Conservation (phyloP, 1,140 invertebrate genomes). For the Drosophila yakuba region DNA sequence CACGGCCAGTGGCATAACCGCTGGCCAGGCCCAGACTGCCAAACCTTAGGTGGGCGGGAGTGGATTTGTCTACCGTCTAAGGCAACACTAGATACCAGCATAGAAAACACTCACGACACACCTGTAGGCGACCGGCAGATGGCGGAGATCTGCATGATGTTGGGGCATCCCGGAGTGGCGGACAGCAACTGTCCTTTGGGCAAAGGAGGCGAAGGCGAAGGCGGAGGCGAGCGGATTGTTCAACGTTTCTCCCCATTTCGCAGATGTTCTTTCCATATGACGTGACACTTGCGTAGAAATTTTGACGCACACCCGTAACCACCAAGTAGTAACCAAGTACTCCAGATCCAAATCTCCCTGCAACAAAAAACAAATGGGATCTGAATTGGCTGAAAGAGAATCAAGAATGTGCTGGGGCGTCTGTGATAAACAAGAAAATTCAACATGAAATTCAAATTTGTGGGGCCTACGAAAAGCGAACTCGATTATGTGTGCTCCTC, state of each 20-base stretch:
- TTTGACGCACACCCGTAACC: slow-evolving; percentile 20
- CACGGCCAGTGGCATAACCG: background rate
- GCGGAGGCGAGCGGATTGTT: slow-evolving; percentile 2
- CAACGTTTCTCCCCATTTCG: slow-evolving; percentile 3
- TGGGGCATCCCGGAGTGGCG: background rate
- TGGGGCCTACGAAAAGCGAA: slow-evolving; percentile 7
- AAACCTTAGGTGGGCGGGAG: slow-evolving; percentile 44
- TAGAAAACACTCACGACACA: slow-evolving; percentile 15
- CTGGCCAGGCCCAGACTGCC: slow-evolving; percentile 48
- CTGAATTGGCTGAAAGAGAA: background rate
- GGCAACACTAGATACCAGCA: background rate
- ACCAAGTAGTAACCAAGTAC: slow-evolving; percentile 7
- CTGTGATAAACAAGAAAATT: slow-evolving; percentile 51
- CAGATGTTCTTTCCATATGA: slow-evolving; percentile 6
- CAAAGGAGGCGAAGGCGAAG: background rate
- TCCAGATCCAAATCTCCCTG: background rate
- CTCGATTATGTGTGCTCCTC: slow-evolving; percentile 18
- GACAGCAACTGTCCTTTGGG: background rate
- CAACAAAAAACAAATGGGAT: background rate
- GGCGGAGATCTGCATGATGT: slow-evolving; percentile 10
- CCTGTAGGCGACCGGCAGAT: background rate
- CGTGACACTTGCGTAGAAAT: slow-evolving; percentile 9
- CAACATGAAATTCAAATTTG: background rate
- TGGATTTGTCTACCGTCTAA: background rate
- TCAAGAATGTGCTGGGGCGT: slow-evolving; percentile 13